Conservation (phyloP, 2,797 vertebrate genomes). For the Ctenopoma kingsleyae region DNA sequence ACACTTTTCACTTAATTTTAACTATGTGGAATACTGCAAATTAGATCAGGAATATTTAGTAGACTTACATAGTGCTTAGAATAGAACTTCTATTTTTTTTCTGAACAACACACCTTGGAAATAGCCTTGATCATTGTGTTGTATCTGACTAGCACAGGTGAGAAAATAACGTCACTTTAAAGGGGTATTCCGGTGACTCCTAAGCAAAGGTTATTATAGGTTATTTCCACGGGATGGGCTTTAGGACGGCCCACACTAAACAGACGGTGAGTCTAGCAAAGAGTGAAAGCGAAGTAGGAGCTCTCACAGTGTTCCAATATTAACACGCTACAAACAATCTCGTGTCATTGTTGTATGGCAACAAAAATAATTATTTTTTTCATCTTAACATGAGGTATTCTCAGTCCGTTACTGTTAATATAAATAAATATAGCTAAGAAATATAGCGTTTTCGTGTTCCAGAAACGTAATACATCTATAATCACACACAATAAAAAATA, state of each 20-base stretch:
- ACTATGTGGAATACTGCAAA: no score
- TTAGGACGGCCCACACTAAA: constrained; percentile 39
- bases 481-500: neutral
- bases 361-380: neutral
- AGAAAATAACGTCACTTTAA: constrained; percentile 24
- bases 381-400: neutral
- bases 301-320: constrained; percentile 12
- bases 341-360: neutral
- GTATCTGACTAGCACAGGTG: constrained; percentile 19
- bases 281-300: neutral
- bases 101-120: neutral
- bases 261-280: constrained; percentile 31
- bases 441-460: neutral
- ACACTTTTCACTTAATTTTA: no score
- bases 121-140: constrained; percentile 23
- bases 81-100: no score
- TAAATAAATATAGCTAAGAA: neutral
- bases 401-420: neutral
- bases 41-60: no score
- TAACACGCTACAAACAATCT: neutral
- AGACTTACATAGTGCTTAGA: no score
- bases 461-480: neutral
- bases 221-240: constrained; percentile 50
- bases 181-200: constrained; percentile 23
- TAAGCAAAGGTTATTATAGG: constrained; percentile 69